phyloP scores from a whole-genome alignment of 1,140 invertebrate species.

The Heliconius melpomene region DNA sequence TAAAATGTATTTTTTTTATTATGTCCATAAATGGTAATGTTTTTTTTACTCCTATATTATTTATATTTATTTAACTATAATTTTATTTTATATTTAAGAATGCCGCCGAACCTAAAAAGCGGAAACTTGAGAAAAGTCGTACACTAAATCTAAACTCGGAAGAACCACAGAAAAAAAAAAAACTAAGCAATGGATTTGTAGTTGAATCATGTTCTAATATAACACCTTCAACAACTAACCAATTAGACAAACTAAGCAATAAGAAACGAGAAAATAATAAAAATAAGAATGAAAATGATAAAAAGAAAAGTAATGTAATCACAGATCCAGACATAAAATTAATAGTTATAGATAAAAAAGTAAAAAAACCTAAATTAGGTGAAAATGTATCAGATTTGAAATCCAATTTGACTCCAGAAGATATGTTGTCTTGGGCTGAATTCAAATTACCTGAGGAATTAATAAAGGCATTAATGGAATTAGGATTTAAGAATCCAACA shows the following conservation, averaged over 20 bases:
- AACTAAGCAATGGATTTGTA: slow-evolving; percentile 64
- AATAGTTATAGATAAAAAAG: slow-evolving; percentile 36
- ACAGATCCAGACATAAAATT: slow-evolving; percentile 21
- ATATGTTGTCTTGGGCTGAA: slow-evolving; percentile 87
- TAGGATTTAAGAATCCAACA: slow-evolving; percentile 91
- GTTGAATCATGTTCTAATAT: slow-evolving; percentile 57
- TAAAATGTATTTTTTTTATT: neutral
- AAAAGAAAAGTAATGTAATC: slow-evolving; percentile 20
- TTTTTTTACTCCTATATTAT: too few relatives aligned
- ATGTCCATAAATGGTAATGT: too few relatives aligned
- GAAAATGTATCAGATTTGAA: slow-evolving; percentile 47
- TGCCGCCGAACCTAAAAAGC: slow-evolving; percentile 30
- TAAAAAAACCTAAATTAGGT: slow-evolving; percentile 56
- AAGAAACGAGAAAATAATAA: slow-evolving; percentile 42
- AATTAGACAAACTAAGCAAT: slow-evolving; percentile 34
- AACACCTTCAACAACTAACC: slow-evolving; percentile 59
- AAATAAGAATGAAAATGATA: slow-evolving; percentile 37
- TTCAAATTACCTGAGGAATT: slow-evolving; percentile 87
- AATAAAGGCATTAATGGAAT: slow-evolving; percentile 87
- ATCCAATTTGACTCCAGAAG: slow-evolving; percentile 62
- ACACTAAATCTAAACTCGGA: slow-evolving; percentile 29
- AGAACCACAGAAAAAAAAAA: slow-evolving; percentile 57
- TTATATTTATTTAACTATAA: neutral
- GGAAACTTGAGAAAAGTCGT: slow-evolving; percentile 32
- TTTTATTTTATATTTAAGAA: slow-evolving; percentile 4